These are phyloP conservation scores for Furcula furcula DNA, from an alignment of 2,888 invertebrate genomes.

Conservation along the genomic window DNA sequence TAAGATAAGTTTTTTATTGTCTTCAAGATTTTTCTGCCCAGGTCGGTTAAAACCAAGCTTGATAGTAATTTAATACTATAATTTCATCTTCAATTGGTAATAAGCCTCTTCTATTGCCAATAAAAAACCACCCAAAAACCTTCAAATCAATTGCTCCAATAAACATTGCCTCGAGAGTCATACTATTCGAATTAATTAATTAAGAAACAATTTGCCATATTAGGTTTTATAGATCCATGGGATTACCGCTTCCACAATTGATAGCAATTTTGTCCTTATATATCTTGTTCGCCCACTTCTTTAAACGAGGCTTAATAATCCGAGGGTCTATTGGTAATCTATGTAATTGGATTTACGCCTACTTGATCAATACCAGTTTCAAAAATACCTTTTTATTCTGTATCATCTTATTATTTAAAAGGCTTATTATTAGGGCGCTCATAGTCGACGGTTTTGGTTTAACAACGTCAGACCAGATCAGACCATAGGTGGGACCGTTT, in stretches of 20 bases:
- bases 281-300: constrained; percentile 34
- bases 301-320: constrained; percentile 22
- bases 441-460: too few species aligned
- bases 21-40: too few species aligned
- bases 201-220: constrained; percentile 49
- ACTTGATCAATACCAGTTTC: constrained; percentile 10
- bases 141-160: constrained; percentile 29
- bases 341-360: constrained; percentile 23
- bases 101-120: too few species aligned
- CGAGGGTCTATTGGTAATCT: constrained; percentile 8
- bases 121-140: constrained; percentile 31
- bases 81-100: too few species aligned
- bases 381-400: too few species aligned
- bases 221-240: constrained; percentile 40
- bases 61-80: too few species aligned
- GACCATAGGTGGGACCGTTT: too few species aligned
- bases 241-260: constrained; percentile 34
- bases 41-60: too few species aligned
- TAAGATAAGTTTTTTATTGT: too few species aligned
- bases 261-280: constrained; percentile 36
- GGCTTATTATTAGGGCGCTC: too few species aligned
- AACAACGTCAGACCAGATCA: too few species aligned
- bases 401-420: too few species aligned
- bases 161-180: constrained; percentile 27
- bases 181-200: constrained; percentile 48